phyloP scores from a whole-genome alignment of 1,140 invertebrate species.

The Lithobius niger region DNA sequence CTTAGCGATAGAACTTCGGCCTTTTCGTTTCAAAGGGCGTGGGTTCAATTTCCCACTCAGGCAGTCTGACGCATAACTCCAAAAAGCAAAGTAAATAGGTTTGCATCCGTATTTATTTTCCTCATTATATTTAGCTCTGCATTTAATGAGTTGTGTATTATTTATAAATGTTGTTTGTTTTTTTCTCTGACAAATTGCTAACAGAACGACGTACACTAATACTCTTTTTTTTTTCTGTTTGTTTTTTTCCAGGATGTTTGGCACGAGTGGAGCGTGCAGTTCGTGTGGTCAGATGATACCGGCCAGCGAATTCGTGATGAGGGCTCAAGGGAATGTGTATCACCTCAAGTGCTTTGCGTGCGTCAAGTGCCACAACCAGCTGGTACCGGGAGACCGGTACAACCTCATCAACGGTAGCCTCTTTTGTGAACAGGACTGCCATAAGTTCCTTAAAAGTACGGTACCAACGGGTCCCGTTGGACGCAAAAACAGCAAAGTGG shows the following conservation, averaged over 20 bases:
- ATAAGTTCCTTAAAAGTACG: constrained; percentile 62
- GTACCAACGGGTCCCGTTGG: constrained; percentile 21
- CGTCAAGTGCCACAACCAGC: constrained; percentile 72
- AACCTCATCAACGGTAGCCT: constrained; percentile 68
- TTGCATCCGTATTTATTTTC: no score
- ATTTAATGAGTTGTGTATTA: no score
- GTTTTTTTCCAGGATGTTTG: constrained; percentile 64
- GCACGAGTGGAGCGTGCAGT: constrained; percentile 66
- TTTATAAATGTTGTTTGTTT: no score
- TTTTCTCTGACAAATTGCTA: no score
- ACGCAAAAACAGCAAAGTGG: constrained; percentile 69
- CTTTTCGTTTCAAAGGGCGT: no score
- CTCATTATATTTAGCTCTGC: no score
- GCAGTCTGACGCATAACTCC: no score
- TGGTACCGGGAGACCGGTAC: constrained; percentile 79
- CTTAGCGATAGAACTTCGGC: no score
- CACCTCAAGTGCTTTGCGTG: constrained; percentile 89
- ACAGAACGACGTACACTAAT: no score
- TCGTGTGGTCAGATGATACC: constrained; percentile 80
- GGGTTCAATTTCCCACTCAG: no score
- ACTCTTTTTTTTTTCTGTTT: constrained; percentile 14
- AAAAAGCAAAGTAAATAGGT: no score
- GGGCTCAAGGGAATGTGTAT: constrained; percentile 58
- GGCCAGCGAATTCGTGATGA: constrained; percentile 79
- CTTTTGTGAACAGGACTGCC: constrained; percentile 84